Conservation (phyloP, 2,113 vertebrate genomes). For the Trematomus loennbergii region DNA sequence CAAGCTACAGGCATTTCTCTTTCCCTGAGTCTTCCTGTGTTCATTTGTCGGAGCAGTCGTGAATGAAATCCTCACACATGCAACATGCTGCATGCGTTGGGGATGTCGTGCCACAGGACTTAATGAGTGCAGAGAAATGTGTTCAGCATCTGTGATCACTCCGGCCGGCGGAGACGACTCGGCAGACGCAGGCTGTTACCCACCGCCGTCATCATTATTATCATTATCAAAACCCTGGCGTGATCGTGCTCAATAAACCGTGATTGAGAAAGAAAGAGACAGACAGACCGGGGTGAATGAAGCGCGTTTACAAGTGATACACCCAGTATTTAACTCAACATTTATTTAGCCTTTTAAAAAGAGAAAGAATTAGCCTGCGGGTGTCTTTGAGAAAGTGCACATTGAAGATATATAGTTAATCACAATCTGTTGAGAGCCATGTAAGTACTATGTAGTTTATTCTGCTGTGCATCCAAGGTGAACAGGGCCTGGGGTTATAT, state of each 20-base stretch:
- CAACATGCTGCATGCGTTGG: not conserved
- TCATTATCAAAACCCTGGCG: slow-evolving; percentile 51
- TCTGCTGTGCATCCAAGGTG: not conserved
- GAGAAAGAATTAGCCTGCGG: slow-evolving; percentile 38
- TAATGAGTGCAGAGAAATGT: slow-evolving; percentile 25
- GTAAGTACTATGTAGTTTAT: slow-evolving; percentile 26
- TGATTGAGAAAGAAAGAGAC: not conserved
- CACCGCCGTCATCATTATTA: slow-evolving; percentile 37
- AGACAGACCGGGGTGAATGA: slow-evolving; percentile 9
- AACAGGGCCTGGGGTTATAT: not conserved
- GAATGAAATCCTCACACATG: not conserved
- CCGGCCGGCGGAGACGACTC: slow-evolving; percentile 16
- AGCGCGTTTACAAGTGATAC: slow-evolving; percentile 35
- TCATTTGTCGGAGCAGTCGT: not conserved
- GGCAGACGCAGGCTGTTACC: slow-evolving; percentile 38
- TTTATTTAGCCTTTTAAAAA: slow-evolving; percentile 48
- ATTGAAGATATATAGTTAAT: slow-evolving; percentile 41
- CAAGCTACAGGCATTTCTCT: not conserved
- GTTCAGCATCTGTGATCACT: slow-evolving; percentile 44
- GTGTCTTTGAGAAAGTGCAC: slow-evolving; percentile 13
- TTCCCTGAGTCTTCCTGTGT: not conserved
- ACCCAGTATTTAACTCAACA: slow-evolving; percentile 48
- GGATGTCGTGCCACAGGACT: slow-evolving; percentile 12
- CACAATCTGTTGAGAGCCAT: slow-evolving; percentile 24
- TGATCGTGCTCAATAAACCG: slow-evolving; percentile 32